Base-by-base conservation (phyloP, 2,888 invertebrate genomes). In the Agrochola litura region DNA sequence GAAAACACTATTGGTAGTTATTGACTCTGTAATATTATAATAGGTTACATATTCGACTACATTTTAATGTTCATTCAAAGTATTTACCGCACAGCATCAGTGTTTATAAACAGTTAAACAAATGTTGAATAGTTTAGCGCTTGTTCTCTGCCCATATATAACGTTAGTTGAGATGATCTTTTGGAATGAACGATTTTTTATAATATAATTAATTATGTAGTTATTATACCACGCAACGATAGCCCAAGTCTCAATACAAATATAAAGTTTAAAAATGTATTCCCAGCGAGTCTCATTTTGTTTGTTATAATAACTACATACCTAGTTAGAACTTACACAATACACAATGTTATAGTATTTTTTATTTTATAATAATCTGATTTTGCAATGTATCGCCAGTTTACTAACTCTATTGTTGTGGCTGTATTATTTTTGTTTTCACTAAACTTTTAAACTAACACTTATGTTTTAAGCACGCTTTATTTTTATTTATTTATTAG, bases 401-500 rank as follows among this genome's bases (percentile, higher is more conserved):
- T 81, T 81, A 90, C 86, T 92, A 90, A 91, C 86, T 73, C 82
- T 86, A 75, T 79, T 76, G 77, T 85, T 85, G 86, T 89, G 74
- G 79, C 84, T 69, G 70, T 81, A 79, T 66, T 70, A 81, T 77
- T 75, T 82, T 85, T 80, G 76, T 79, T 85, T 87, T 89, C 75
- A 85, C 75, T 85, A 79, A 84, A 88, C 86, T 88, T 89, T 86
- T 87, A 85, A 67, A 89, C 85, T 89, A 90, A 86, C 88, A 89
- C 76, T 85, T 88, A 86, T 81, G 67, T 81, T 86, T 87, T 88
- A 89, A 87, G 89, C 90, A 88, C 85, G 90, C 89, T 89, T 87
- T 86, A 81, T 79, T 87, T 86, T 85, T 85, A 83, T 84, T 87
- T 82, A 76, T 86, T 85, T 87, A 84, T 85, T 83, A 80, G 81